These are phyloP conservation scores for Lapara coniferarum DNA, from an alignment of 2,888 invertebrate species.

Conservation along the genomic window DNA sequence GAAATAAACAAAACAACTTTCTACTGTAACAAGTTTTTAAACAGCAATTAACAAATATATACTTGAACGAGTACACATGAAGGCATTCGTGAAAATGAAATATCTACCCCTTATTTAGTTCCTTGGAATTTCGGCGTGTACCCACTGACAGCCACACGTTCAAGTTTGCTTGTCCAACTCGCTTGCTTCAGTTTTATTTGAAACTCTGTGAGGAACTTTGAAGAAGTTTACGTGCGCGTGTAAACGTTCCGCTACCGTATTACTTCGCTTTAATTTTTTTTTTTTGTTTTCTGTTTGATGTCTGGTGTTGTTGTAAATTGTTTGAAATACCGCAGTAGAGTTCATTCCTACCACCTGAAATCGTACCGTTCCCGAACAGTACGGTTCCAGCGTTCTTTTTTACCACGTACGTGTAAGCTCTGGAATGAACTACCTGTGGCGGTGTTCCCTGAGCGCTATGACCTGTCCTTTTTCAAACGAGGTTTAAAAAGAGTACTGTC, in stretches of 20 bases:
- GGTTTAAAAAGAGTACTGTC: too few relatives aligned
- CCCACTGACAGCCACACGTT: slow-evolving; percentile 4
- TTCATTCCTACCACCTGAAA: too few relatives aligned
- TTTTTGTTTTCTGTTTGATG: not conserved
- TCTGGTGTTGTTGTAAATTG: not conserved
- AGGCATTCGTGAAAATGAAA: slow-evolving; percentile 1
- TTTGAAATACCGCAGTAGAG: not conserved
- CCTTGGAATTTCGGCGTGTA: slow-evolving; percentile 1
- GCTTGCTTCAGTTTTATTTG: slow-evolving; percentile 20
- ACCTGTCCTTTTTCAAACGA: too few relatives aligned
- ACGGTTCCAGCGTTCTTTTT: too few relatives aligned
- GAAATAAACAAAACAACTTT: not conserved
- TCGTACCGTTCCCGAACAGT: too few relatives aligned
- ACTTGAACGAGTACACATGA: not conserved
- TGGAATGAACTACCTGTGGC: too few relatives aligned
- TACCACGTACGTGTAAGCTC: too few relatives aligned
- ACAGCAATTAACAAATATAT: not conserved
- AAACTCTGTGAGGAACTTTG: slow-evolving; percentile 17
- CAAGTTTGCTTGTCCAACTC: slow-evolving; percentile 3
- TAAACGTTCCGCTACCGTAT: not conserved
- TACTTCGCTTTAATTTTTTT: not conserved
- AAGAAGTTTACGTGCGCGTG: slow-evolving; percentile 8
- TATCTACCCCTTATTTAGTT: slow-evolving; percentile 16
- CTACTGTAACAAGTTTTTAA: not conserved
- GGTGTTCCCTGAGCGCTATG: too few relatives aligned